Percentiles rank a stretch among this genome's conserved stretches.
These are phyloP conservation scores for Canis aureus DNA, from an alignment of 2,113 vertebrate genomes.

Conservation along the genomic window DNA sequence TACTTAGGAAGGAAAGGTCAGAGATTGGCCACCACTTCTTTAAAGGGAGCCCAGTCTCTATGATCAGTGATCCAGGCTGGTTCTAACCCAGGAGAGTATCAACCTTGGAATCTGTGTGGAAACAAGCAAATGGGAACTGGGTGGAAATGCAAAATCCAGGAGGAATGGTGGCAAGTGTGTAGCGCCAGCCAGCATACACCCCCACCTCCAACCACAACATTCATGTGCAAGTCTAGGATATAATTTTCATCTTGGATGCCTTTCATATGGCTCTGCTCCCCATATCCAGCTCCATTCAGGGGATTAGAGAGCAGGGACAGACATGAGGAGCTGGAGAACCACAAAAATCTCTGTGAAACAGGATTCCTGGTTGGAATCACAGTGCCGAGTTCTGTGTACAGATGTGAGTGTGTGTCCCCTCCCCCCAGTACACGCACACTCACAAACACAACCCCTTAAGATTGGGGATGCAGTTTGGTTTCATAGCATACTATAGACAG, in stretches of 20 bases:
- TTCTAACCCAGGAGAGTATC: background rate
- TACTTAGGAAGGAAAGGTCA: background rate
- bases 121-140: background rate
- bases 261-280: constrained; percentile 21
- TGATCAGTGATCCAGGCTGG: background rate
- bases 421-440: background rate
- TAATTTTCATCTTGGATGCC: constrained; percentile 39
- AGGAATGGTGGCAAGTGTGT: background rate
- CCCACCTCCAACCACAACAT: background rate
- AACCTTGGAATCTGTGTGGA: background rate
- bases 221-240: background rate
- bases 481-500: background rate
- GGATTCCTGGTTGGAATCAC: constrained; percentile 21
- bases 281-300: constrained; percentile 5
- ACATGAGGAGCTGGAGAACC: constrained; percentile 25
- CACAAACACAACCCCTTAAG: background rate
- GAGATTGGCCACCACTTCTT: background rate
- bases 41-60: background rate
- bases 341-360: constrained; percentile 45
- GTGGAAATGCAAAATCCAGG: background rate
- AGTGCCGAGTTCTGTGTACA: background rate
- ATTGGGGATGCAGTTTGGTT: background rate
- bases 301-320: constrained; percentile 48
- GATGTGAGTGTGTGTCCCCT: background rate
- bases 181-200: background rate